Base-by-base conservation (phyloP, 2,113 vertebrate genomes). In the Monopterus albus region DNA sequence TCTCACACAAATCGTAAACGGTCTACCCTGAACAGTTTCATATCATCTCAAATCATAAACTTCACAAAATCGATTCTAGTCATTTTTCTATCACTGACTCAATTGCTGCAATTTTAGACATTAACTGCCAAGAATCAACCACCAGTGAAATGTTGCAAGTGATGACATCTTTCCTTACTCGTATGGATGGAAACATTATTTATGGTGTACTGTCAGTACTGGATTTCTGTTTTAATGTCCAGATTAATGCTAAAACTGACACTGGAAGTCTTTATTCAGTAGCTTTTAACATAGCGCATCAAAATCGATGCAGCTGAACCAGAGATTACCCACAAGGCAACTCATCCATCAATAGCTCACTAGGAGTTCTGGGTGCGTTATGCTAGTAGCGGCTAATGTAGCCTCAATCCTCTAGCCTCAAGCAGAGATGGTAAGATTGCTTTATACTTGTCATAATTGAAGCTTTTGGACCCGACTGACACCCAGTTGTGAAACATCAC, bases 21-120 rank as follows among this genome's bases (percentile, higher is more conserved):
- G 42, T 69, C 72, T 23, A 40, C 65, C 46, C 28, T 66, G 53
- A 59, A 36, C 25, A 52, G 40, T 51, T 75, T 78, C 35, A 59
- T 64, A 56, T 61, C 39, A 62, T 72, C 53, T 21, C 50, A 60
- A 49, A 60, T 73, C 38, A 73, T 60, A 82, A 81, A 75, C 52
- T 15, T 14, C 13, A 21, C 11, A 64, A 72, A 70, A 81, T 79
- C 62, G 9, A 82, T 82, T 25, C 52, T 53, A 60, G 55, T 38
- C 51, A 38, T 77, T 68, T 75, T 75, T 57, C 38, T 49, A 57
- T 67, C 43, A 40, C 55, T 42, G 53, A 70, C 42, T 25, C 49
- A 8, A 7, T 36, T 5, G 42, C 63, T 65, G 62, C 47, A 49
- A n/a, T 57, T 66, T 66, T 46, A 68, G 15, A 51, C 29, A 39